Conservation (phyloP, 2,888 invertebrate genomes). For the Eupithecia vulgata region DNA sequence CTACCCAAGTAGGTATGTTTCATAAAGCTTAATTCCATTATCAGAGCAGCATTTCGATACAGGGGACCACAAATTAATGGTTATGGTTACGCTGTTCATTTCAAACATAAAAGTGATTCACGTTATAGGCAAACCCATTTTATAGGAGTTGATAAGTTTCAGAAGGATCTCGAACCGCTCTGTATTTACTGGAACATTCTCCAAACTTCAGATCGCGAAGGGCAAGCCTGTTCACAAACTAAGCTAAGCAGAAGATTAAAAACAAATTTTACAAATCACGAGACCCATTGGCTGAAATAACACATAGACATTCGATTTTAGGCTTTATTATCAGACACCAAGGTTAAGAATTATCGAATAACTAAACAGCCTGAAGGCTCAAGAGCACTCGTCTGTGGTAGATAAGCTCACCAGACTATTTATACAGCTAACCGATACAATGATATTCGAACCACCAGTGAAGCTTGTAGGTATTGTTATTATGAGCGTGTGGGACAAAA, state of each 20-base stretch:
- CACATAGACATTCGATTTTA: slow-evolving; percentile 25
- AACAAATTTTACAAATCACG: slow-evolving; percentile 19
- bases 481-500: slow-evolving; percentile 10
- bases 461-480: slow-evolving; percentile 9
- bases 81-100: neutral
- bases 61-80: neutral
- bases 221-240: neutral
- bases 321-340: slow-evolving; percentile 29
- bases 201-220: neutral
- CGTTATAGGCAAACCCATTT: neutral
- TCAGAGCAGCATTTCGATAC: neutral
- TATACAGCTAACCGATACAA: slow-evolving; percentile 24
- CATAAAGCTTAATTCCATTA: neutral
- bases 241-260: slow-evolving; percentile 1
- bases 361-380: slow-evolving; percentile 22
- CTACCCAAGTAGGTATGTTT: neutral
- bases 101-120: neutral
- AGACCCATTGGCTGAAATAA: slow-evolving; percentile 16
- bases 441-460: slow-evolving; percentile 11
- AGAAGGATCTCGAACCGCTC: neutral
- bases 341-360: slow-evolving; percentile 27
- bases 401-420: slow-evolving; percentile 28
- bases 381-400: slow-evolving; percentile 29
- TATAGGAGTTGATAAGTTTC: neutral
- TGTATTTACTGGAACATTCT: neutral